Evolutionary conservation across 2,888 invertebrate species (phyloP), one percentile per base, ranked within the genome.

Genomic region (Hirtodrosophila duncani): DNA sequence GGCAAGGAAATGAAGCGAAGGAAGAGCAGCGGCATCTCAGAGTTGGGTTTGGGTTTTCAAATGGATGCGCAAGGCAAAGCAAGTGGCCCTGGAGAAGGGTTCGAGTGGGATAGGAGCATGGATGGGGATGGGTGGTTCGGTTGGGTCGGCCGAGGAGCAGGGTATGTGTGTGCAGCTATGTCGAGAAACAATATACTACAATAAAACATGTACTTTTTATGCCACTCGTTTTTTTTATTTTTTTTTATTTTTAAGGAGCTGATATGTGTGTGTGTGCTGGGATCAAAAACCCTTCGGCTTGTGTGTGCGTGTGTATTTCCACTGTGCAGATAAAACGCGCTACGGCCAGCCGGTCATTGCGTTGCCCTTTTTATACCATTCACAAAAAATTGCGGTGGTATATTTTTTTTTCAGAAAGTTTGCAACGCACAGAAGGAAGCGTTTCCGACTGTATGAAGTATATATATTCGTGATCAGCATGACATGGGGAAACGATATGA

Each of bases 151-250:
- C n/a, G n/a, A n/a, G 29, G 29, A 42, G 24, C 26, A 16, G 38
- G 31, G 29, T 52, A 27, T 51, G 34, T 39, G 29, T 49, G 26
- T 41, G 43, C 43, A 42, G 39, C 41, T 52, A 41, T 77, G 79
- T 81, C 81, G 78, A 80, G 64, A 81, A 72, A 75, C n/a, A 81
- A 79, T 75, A 75, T 75, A 78, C 80, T 67, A 80, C 80, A 80
- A 80, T 78, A 80, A 77, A 77, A 74, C 75, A 80, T 77, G 69
- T 74, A 69, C 71, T 81, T 81, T 81, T 81, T 67, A 66, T 81
- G 61, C 65, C 67, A 59, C 60, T 53, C 39, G 44, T 57, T 66
- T 41, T 50, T 20, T 23, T 7, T 23, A 49, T 55, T 14, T 41
- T 16, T 27, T 45, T 60, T 57, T 59, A 61, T 61, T 69, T 78